These are phyloP conservation scores for Polypterus bichir DNA, from an alignment of 2,113 vertebrate species.

Conservation along the genomic window DNA sequence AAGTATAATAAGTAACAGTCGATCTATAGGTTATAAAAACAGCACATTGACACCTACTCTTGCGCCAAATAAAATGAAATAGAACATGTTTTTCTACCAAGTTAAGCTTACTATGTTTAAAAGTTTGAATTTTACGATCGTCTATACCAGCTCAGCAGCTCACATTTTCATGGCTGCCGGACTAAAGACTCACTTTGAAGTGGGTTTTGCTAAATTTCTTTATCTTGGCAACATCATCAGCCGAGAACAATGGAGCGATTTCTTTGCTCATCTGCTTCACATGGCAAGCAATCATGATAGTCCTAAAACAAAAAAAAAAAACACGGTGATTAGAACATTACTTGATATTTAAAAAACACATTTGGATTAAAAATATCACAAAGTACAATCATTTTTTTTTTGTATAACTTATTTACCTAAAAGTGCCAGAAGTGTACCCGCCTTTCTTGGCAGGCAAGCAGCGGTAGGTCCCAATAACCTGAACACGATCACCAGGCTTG, in stretches of 20 bases:
- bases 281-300: slow-evolving; percentile 82
- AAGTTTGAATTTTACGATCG: too few species aligned
- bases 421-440: slow-evolving; percentile 87
- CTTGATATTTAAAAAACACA: too few species aligned
- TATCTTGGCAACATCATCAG: slow-evolving; percentile 81
- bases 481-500: slow-evolving; percentile 85
- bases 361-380: too few species aligned
- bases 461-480: slow-evolving; percentile 84
- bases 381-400: too few species aligned
- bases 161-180: too few species aligned
- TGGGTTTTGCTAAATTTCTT: slow-evolving; percentile 74
- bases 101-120: too few species aligned
- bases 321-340: neutral
- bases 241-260: slow-evolving; percentile 59
- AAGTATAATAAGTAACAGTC: too few species aligned
- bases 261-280: slow-evolving; percentile 92
- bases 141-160: too few species aligned
- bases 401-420: slow-evolving; percentile 55
- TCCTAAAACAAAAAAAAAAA: slow-evolving; percentile 46
- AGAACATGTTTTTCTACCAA: too few species aligned
- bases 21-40: too few species aligned
- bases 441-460: slow-evolving; percentile 89
- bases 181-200: slow-evolving; percentile 50
- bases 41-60: too few species aligned
- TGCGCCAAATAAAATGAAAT: too few species aligned